These are phyloP conservation scores for Stomatorhinus ivindoensis DNA, from an alignment of 2,113 vertebrate species.

Conservation along the genomic window DNA sequence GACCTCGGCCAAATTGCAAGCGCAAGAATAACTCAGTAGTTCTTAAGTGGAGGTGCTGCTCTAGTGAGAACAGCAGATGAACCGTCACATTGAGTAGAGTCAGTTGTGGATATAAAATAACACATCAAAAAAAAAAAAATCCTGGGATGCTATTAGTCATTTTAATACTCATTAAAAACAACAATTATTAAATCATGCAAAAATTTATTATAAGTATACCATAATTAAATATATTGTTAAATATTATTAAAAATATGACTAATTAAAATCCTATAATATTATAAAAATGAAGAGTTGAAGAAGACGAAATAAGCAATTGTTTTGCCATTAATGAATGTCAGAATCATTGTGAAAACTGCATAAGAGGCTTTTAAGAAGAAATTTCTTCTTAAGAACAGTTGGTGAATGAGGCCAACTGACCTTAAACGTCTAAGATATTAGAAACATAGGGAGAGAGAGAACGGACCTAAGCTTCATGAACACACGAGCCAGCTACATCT, in stretches of 20 bases:
- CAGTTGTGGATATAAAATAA: background rate
- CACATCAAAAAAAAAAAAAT: background rate
- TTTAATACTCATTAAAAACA: background rate
- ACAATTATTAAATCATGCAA: background rate
- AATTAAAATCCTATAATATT: background rate
- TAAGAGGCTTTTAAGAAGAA: background rate
- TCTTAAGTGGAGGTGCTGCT: background rate
- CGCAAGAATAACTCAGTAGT: background rate
- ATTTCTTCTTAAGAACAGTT: background rate
- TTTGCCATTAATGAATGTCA: background rate
- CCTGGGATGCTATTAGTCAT: background rate
- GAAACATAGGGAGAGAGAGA: background rate
- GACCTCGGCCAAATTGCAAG: background rate
- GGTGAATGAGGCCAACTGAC: background rate
- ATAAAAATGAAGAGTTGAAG: background rate
- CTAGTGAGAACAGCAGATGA: background rate
- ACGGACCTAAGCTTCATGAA: background rate
- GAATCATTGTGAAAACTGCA: background rate
- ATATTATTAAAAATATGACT: background rate
- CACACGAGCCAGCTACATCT: background rate
- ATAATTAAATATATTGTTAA: background rate
- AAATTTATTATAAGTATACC: no score
- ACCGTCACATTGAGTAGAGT: background rate
- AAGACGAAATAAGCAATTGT: background rate
- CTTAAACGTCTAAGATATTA: background rate